Evolutionary conservation across 2,797 vertebrate genomes (phyloP), one percentile per base, ranked within the genome.

Genomic region (Tenualosa ilisha): DNA sequence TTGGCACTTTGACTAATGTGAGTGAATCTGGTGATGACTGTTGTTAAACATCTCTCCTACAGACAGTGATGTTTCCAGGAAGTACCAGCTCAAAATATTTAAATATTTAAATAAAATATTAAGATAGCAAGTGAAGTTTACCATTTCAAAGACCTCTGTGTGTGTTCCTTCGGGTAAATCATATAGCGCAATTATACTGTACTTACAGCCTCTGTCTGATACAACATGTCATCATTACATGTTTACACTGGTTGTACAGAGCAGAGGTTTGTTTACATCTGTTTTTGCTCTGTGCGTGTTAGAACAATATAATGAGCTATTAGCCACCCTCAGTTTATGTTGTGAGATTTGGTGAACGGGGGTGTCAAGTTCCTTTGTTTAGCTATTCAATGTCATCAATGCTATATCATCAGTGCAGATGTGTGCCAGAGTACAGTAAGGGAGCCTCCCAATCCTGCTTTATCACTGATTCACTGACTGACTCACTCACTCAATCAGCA

Each of bases 371-470:
- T 72, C 37, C 68, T 72, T 72, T 37, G 37, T 72, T 72, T 15
- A 40, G 68, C 37, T 72, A 17, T 37, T 72, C 3, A 72, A 40
- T 40, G 17, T 12, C 31, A 72, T 40, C 40, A 37, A 17, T 24
- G 31, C 65, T 13, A 37, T 40, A 72, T 40, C 68, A 72, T 72
- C 68, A 17, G 68, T 72, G 31, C 68, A 72, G 68, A 72, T 72
- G 68, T 72, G 31, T 72, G 68, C 37, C 17, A 72, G 31, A 37
- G 31, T 37, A 40, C 37, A 72, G 31, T 40, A 11, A 40, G 11
- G 37, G 13, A 17, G 2, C 17, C 53, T 54, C 3, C 53, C 53
- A 54, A 17, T 54, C 15, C 17, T 17, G 17, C 20, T 22, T 5
- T 56, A 22, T 56, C 6, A 3, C 54, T 12, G 9, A 51, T 12